A percentile compares a stretch with the other conserved stretches of the same genome.
phyloP scores from a whole-genome alignment of 1,140 invertebrate genomes.

The Lucilia sericata region DNA sequence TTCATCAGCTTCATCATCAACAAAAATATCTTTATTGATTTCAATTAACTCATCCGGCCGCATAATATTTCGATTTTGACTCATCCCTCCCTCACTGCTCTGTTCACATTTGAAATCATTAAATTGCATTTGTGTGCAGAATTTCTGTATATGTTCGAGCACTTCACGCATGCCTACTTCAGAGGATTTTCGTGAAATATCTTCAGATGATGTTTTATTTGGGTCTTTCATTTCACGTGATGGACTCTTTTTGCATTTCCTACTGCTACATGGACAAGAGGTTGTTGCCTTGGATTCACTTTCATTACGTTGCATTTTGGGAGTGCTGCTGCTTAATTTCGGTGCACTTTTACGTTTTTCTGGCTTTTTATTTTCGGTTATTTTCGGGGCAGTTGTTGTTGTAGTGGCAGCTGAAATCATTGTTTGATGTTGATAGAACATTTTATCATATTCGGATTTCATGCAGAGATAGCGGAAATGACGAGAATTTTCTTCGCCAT shows the following conservation, averaged over 20 bases:
- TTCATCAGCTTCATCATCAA: slow-evolving; percentile 42
- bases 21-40: slow-evolving; percentile 37
- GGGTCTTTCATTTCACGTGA: slow-evolving; percentile 37
- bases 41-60: slow-evolving; percentile 40
- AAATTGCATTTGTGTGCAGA: slow-evolving; percentile 54
- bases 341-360: slow-evolving; percentile 7
- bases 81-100: not conserved
- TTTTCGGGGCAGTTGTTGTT: slow-evolving; percentile 28
- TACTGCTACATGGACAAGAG: slow-evolving; percentile 52
- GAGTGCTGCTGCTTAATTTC: not conserved
- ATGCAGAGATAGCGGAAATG: slow-evolving; percentile 66
- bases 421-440: slow-evolving; percentile 61
- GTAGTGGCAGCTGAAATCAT: slow-evolving; percentile 48
- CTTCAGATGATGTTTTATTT: slow-evolving; percentile 52
- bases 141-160: slow-evolving; percentile 58
- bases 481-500: slow-evolving; percentile 63
- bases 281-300: slow-evolving; percentile 26
- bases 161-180: slow-evolving; percentile 55
- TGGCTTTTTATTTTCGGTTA: not conserved
- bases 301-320: slow-evolving; percentile 13
- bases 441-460: slow-evolving; percentile 66
- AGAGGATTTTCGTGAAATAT: slow-evolving; percentile 56
- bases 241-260: slow-evolving; percentile 44
- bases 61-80: slow-evolving; percentile 1
- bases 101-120: slow-evolving; percentile 50